Evolutionary conservation across 35 echinoderm and acorn worm genomes (phyloP), one percentile per base, ranked within the genome.

Genomic region (Eucidaris tribuloides): DNA sequence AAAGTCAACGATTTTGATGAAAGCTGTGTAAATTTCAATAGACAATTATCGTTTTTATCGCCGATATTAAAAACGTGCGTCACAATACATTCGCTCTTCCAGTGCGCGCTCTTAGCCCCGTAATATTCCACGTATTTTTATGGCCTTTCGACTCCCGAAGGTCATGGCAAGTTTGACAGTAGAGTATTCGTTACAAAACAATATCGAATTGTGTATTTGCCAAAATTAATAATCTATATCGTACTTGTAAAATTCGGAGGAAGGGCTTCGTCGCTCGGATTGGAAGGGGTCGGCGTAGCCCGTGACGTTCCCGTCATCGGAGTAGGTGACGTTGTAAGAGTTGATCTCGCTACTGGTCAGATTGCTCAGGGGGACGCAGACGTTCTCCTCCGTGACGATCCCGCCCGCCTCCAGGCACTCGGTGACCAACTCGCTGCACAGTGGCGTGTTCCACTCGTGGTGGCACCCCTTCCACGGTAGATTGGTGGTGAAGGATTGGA

Each of bases 181-280:
- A 5, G 18, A 59, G 30, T 59, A 54, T 4, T 5, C 22, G 55
- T 23, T 14, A 58, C 20, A 58, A 6, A 59, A n/a, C 0, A 17
- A 1, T 1, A 54, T 54, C 49, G 2, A 59, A 59, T 59, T 15
- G 2, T 24, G 22, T 59, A 59, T 34, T 68, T 30, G n/a, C n/a
- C n/a, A n/a, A 5, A 40, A 44, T 74, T 43, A n/a, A n/a, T n/a
- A n/a, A n/a, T n/a, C n/a, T n/a, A n/a, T 74, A 20, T 13, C 85
- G 68, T 82, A 99, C 96, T 83, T 90, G 91, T 92, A 99, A 70
- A 87, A 99, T 43, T 99, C 90, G 28, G 93, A 90, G 24, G 91
- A 93, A n/a, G 96, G 86, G 68, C 90, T 81, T 61, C 40, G 42
- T 32, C 96, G 44, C 1, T 32, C 5, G 0, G 31, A 25, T 5